Evolutionary conservation across 2,888 invertebrate species (phyloP).

Genomic region (Osedax fenrisi): DNA sequence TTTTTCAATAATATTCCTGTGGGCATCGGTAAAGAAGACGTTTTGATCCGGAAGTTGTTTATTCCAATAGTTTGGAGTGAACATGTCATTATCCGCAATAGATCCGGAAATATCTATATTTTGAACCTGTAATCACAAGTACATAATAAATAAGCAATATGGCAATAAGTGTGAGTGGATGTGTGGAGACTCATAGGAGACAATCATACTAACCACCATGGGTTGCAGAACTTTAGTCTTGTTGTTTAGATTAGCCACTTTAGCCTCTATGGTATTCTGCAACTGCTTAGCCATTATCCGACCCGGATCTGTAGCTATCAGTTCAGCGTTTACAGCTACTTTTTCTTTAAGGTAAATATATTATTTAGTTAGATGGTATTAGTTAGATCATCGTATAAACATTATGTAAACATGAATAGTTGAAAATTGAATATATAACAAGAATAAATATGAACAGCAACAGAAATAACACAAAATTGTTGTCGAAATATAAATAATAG

Average conservation of each 20-base stretch:
- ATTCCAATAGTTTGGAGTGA: not conserved
- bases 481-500: too few relatives aligned
- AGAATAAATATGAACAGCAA: too few relatives aligned
- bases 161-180: too few relatives aligned
- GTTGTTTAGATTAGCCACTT: not conserved
- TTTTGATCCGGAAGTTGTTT: slow-evolving; percentile 19
- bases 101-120: not conserved
- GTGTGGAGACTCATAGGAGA: not conserved
- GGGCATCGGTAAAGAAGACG: slow-evolving; percentile 22
- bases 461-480: too few relatives aligned
- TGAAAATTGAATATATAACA: too few relatives aligned
- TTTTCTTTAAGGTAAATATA: too few relatives aligned
- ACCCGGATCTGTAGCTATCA: not conserved
- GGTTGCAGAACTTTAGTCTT: not conserved
- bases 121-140: not conserved
- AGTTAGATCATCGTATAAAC: too few relatives aligned
- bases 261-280: not conserved
- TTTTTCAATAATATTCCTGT: slow-evolving; percentile 28
- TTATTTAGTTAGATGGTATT: too few relatives aligned
- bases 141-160: too few relatives aligned
- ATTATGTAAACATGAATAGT: too few relatives aligned
- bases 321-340: not conserved
- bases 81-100: not conserved
- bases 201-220: not conserved
- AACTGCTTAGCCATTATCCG: not conserved